Conservation (phyloP, 2,888 invertebrate species). For the Conomelus anceps region DNA sequence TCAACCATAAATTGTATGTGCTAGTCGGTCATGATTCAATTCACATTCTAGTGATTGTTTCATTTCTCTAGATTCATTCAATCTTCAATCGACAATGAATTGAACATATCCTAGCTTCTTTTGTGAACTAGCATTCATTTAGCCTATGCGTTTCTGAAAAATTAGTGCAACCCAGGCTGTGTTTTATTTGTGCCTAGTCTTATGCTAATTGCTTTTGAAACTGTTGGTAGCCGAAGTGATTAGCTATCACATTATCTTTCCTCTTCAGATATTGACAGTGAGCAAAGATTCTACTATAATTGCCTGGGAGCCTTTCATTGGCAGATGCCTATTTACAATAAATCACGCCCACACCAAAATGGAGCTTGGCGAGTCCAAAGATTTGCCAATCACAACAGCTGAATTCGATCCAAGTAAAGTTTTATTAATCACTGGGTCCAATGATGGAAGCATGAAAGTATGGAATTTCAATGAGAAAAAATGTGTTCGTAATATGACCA, state of each 20-base stretch:
- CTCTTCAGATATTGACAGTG: constrained; percentile 56
- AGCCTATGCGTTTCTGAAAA: too few relatives aligned
- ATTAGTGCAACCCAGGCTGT: too few relatives aligned
- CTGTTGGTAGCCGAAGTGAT: too few relatives aligned
- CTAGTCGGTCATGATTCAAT: too few relatives aligned
- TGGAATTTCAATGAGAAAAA: constrained; percentile 82
- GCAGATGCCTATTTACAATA: constrained; percentile 57
- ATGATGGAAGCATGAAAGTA: constrained; percentile 44
- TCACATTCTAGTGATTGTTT: too few relatives aligned
- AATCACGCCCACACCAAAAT: constrained; percentile 62
- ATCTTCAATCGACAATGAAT: too few relatives aligned
- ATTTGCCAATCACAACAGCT: constrained; percentile 68
- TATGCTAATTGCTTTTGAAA: too few relatives aligned
- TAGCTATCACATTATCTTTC: neutral
- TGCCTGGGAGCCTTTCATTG: constrained; percentile 71
- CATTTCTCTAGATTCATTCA: too few relatives aligned
- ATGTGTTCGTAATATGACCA: constrained; percentile 60
- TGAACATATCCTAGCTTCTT: too few relatives aligned
- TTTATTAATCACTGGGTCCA: constrained; percentile 64
- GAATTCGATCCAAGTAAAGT: constrained; percentile 68
- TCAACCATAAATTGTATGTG: too few relatives aligned
- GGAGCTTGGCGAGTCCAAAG: constrained; percentile 57
- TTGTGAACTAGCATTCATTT: too few relatives aligned
- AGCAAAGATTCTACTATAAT: constrained; percentile 74
- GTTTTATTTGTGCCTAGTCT: too few relatives aligned